These are phyloP conservation scores for Opisthograptis luteolata DNA, from an alignment of 2,888 invertebrate genomes.

Conservation along the genomic window DNA sequence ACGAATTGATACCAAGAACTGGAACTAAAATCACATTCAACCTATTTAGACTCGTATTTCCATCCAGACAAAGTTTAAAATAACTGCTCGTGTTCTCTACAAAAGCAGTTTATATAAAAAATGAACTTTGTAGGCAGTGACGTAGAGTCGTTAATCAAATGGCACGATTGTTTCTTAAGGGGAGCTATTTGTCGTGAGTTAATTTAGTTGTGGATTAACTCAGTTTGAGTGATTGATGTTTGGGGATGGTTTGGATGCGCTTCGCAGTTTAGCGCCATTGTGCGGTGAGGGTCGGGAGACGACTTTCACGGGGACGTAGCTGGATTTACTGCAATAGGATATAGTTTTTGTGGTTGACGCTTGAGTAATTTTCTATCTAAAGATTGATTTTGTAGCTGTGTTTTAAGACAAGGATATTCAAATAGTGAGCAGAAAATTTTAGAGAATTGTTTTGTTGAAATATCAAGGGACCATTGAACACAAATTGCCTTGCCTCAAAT, in stretches of 20 bases:
- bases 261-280: conserved; percentile 50
- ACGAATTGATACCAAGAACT: conserved; percentile 69
- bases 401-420: too few relatives aligned
- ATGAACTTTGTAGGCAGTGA: conserved; percentile 36
- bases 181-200: conserved; percentile 71
- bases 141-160: conserved; percentile 52
- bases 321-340: not conserved
- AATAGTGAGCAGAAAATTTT: too few relatives aligned
- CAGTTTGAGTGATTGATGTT: conserved; percentile 80
- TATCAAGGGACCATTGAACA: too few relatives aligned
- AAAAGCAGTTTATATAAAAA: conserved; percentile 33
- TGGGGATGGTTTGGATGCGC: conserved; percentile 60
- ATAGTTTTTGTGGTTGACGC: too few relatives aligned
- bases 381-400: too few relatives aligned
- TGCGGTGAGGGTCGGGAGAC: conserved; percentile 27
- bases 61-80: conserved; percentile 39
- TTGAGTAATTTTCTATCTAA: too few relatives aligned
- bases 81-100: not conserved
- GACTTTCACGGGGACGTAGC: conserved; percentile 18
- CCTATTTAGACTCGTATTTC: conserved; percentile 54
- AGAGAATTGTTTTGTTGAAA: too few relatives aligned
- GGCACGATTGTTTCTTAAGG: conserved; percentile 50
- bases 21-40: conserved; percentile 56
- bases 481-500: too few relatives aligned
- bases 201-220: conserved; percentile 82